phyloP scores from a whole-genome alignment of 2,797 vertebrate species.

The Sciaenops ocellatus region DNA sequence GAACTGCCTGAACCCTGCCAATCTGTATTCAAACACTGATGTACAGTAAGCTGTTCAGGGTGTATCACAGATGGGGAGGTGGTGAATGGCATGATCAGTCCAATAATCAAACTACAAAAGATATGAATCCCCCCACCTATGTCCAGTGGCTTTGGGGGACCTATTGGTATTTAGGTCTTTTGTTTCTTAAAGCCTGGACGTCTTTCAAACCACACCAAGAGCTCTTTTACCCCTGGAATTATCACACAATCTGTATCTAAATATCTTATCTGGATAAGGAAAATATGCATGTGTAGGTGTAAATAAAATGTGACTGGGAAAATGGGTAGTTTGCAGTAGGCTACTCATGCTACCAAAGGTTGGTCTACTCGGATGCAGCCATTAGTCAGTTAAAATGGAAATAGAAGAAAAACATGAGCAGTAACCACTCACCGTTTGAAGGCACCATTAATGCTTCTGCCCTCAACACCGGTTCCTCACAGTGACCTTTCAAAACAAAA shows the following conservation, averaged over 20 bases:
- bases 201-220: neutral
- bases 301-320: neutral
- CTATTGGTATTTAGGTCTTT: too few species aligned
- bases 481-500: slow-evolving; percentile 25
- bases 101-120: neutral
- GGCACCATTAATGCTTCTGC: neutral
- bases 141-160: neutral
- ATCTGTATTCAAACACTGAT: slow-evolving; percentile 10
- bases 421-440: slow-evolving; percentile 16
- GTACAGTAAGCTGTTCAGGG: neutral
- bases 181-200: neutral
- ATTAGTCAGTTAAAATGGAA: slow-evolving; percentile 3
- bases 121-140: neutral
- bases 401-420: slow-evolving; percentile 1
- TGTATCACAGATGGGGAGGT: neutral
- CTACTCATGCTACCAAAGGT: neutral
- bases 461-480: slow-evolving; percentile 5
- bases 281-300: neutral
- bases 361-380: neutral
- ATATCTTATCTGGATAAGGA: neutral
- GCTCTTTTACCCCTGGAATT: neutral
- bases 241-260: neutral
- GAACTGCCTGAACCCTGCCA: slow-evolving; percentile 13
- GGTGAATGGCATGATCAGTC: neutral
- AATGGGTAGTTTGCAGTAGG: neutral